Evolutionary conservation across 2,888 invertebrate species (phyloP), one percentile per base, ranked within the genome.

Genomic region (Aphrophora alni): DNA sequence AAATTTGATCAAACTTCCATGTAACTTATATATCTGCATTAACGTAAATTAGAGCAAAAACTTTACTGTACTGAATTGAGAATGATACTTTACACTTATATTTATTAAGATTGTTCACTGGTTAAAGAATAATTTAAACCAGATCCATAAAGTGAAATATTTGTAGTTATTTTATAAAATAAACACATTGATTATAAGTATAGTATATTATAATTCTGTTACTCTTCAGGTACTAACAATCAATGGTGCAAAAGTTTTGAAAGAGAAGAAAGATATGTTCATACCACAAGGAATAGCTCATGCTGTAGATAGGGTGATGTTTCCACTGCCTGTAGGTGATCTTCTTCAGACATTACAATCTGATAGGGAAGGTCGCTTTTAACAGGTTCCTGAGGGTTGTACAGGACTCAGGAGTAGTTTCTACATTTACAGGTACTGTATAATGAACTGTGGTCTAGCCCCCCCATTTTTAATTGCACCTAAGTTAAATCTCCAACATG

Each of bases 261-360:
- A 93, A n/a, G 95, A 95, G 82, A 95, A 94, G 87, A 93, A 93
- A 87, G 95, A 96, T 87, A 94, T 96, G 77, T 92, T 93, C 85
- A 94, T 96, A 84, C 95, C 96, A 0, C 96, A 96, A 89, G 96
- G 96, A 69, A 92, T 95, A 84, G 95, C 95, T 0, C 96, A 96
- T 86, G 93, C 95, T 0, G 91, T 96, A 0, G 96, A 96, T 88
- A 90, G 95, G 27, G 96, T 96, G 3, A 95, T 96, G 95, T 96
- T 96, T 90, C 96, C 96, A 0, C 89, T 96, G 82, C 96, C 96
- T 0, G 96, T 96, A 0, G 96, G 96, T 0, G 96, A 96, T 88
- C 89, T 96, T 77, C 91, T 95, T 59, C 95, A 95, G 88, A 96
- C 96, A 0, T 89, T 96, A 77, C 95, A 95, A 86, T 94, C 95